A percentile compares a stretch with the other conserved stretches of the same genome.
Conservation (phyloP, 1,140 invertebrate genomes). For the Caenorhabditis elegans region WBcel235 BX284605.5:2242501-2243000, state of each 20-base stretch:
- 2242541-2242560: slow-evolving; percentile 43
- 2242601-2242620: slow-evolving; percentile 30
- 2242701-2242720: slow-evolving; percentile 70
- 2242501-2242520: neutral
- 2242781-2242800: neutral
- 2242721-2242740: slow-evolving; percentile 66
- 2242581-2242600: neutral
- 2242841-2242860: neutral
- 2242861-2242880: neutral
- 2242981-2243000: neutral
- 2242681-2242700: slow-evolving; percentile 76
- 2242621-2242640: slow-evolving; percentile 19
- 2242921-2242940: neutral
- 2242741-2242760: too few relatives aligned
- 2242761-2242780: too few relatives aligned
- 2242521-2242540: neutral
- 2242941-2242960: neutral
- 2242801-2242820: neutral
- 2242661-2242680: slow-evolving; percentile 76
- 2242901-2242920: neutral
- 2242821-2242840: too few relatives aligned
- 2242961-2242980: neutral
- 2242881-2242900: neutral
- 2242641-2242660: slow-evolving; percentile 56
- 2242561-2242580: neutral